Percentiles rank a stretch among this genome's conserved stretches.
Conservation (phyloP, 1,140 invertebrate genomes). For the Orius insidiosus region DNA sequence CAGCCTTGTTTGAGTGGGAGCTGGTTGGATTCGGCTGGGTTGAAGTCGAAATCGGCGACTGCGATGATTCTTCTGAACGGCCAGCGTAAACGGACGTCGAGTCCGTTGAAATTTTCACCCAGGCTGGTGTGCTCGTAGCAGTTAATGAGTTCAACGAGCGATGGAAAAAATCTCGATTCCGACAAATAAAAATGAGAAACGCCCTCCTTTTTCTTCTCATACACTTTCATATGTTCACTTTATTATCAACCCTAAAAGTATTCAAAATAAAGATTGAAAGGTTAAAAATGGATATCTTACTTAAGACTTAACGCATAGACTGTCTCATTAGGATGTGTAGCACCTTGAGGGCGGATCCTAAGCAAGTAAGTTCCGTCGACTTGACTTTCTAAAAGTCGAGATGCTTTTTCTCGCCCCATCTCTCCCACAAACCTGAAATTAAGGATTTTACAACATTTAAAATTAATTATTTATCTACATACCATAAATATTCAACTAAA, state of each 20-base stretch:
- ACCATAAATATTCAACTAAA: conserved; percentile 23
- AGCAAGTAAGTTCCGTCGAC: conserved; percentile 79
- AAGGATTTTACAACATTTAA: not conserved
- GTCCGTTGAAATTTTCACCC: conserved; percentile 77
- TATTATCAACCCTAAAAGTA: conserved; percentile 50
- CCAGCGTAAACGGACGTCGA: conserved; percentile 56
- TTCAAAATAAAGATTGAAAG: not conserved
- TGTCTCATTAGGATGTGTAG: conserved; percentile 37
- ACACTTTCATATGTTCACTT: conserved; percentile 84
- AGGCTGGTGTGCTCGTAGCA: conserved; percentile 80
- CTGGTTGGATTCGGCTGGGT: conserved; percentile 54
- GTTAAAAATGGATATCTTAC: conserved; percentile 35
- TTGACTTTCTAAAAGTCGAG: conserved; percentile 54
- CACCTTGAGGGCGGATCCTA: conserved; percentile 50
- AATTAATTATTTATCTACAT: conserved; percentile 4
- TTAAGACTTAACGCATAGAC: conserved; percentile 78
- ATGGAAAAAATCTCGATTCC: conserved; percentile 76
- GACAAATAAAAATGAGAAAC: conserved; percentile 59
- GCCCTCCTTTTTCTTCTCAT: conserved; percentile 38
- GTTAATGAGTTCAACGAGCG: conserved; percentile 69
- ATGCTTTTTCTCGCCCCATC: conserved; percentile 70
- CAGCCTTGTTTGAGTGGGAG: conserved; percentile 59
- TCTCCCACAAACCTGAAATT: conserved; percentile 57
- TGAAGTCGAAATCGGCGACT: conserved; percentile 56
- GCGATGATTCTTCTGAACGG: conserved; percentile 56